Base-by-base conservation (phyloP, 2,888 invertebrate species). In the Melitaea athalia region DNA sequence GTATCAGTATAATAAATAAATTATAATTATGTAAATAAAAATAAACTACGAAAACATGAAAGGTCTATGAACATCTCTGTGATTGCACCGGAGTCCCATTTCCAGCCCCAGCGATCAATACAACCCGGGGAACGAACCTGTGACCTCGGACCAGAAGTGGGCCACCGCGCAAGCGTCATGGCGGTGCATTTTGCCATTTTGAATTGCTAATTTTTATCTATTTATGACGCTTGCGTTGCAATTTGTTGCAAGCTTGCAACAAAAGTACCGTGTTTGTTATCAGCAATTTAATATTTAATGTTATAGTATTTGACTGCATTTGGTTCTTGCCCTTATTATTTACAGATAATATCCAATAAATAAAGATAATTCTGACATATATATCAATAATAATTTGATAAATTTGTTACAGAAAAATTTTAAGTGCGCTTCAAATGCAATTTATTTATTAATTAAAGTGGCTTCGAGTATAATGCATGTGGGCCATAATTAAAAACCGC, bases 51-150 rank as follows among this genome's bases (percentile, higher is more conserved):
- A 64, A 64, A 24, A 62, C 45, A 64, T 65, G 55, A 81, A 75
- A 84, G 82, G 85, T 76, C 76, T 85, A 85, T 83, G 85, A 73
- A 72, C 85, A 78, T 83, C 77, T 76, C 83, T 75, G 79, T 85
- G 85, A 81, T 80, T 91, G 92, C 92, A 92, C 81, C 82, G 85
- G 53, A 55, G 78, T 81, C 80, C 82, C 77, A 85, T 85, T 91
- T 92, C 91, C 91, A 88, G 87, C 88, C 88, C 85, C 85, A 85
- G 87, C 91, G 92, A 92, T 92, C 91, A 90, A 92, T 92, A 91
- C 86, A 74, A 79, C 82, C 86, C 91, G 92, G 91, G 91, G 91
- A 92, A 92, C 87, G 92, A 92, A 91, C 92, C 86, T 86, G 85
- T 86, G 92, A 90, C 92, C 92, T 91, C 89, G 87, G 79, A 76